Evolutionary conservation across 1,140 invertebrate genomes (phyloP).

Genomic region (Penaeus japonicus): DNA sequence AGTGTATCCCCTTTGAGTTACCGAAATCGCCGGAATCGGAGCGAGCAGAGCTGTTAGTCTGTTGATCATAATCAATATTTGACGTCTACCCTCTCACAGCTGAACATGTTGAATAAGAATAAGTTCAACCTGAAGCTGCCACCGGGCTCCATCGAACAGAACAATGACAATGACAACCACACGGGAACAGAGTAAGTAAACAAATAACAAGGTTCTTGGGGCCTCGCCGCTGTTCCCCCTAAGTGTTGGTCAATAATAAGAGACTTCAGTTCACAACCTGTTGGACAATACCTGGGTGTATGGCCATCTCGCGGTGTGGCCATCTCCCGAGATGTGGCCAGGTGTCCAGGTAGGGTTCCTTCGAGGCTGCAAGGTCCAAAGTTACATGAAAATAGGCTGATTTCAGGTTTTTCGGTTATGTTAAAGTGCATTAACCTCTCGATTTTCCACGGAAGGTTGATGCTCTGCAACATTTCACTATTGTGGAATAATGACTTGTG

Average conservation of each 20-base stretch:
- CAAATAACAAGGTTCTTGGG: neutral
- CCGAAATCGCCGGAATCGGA: neutral
- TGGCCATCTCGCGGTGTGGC: slow-evolving; percentile 38
- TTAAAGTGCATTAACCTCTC: too few species aligned
- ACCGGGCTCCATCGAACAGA: slow-evolving; percentile 80
- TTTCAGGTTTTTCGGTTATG: too few species aligned
- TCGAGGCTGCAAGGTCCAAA: too few species aligned
- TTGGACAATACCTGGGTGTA: slow-evolving; percentile 70
- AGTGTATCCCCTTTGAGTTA: slow-evolving; percentile 8
- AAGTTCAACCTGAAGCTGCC: slow-evolving; percentile 91
- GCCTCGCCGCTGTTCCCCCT: slow-evolving; percentile 69
- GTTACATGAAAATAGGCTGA: too few species aligned
- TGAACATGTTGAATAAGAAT: slow-evolving; percentile 82
- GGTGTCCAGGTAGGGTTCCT: too few species aligned
- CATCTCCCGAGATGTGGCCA: neutral
- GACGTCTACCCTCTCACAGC: slow-evolving; percentile 4
- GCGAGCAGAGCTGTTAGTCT: neutral
- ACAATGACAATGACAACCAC: slow-evolving; percentile 75
- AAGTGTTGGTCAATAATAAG: slow-evolving; percentile 67
- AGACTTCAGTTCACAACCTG: slow-evolving; percentile 7
- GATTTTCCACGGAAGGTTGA: too few species aligned
- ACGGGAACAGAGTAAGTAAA: slow-evolving; percentile 70
- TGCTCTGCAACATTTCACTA: too few species aligned
- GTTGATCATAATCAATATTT: slow-evolving; percentile 45
- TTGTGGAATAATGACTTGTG: too few species aligned